phyloP scores from a whole-genome alignment of 1,140 invertebrate species.

The Atta colombica region DNA sequence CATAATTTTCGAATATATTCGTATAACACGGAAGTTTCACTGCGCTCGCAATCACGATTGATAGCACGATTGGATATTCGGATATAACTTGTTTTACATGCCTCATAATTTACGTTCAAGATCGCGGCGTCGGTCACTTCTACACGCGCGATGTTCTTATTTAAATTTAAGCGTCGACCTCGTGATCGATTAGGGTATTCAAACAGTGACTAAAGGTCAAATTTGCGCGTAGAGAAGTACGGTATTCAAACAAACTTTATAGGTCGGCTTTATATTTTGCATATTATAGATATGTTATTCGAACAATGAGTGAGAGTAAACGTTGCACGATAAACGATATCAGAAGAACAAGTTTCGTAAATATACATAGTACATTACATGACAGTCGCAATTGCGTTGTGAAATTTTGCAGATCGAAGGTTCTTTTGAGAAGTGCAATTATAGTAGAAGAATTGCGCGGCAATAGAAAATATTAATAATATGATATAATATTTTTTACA shows the following conservation, averaged over 20 bases:
- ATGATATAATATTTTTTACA: too few relatives aligned
- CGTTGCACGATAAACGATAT: not conserved
- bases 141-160: slow-evolving; percentile 48
- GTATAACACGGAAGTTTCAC: not conserved
- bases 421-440: not conserved
- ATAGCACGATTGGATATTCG: slow-evolving; percentile 13
- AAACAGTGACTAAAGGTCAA: slow-evolving; percentile 51
- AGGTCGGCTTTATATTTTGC: not conserved
- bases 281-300: not conserved
- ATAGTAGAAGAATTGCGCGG: too few relatives aligned
- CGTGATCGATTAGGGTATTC: slow-evolving; percentile 48
- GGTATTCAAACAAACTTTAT: slow-evolving; percentile 35
- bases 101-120: slow-evolving; percentile 29
- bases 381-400: not conserved
- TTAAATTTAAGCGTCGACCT: slow-evolving; percentile 47
- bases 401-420: not conserved
- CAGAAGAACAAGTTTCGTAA: not conserved
- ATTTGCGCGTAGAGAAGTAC: slow-evolving; percentile 17
- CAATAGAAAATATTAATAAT: not conserved
- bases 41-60: not conserved
- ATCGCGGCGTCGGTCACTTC: not conserved
- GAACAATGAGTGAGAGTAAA: slow-evolving; percentile 1
- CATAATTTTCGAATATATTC: not conserved
- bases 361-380: slow-evolving; percentile 5
- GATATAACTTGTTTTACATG: slow-evolving; percentile 34